Base-by-base conservation (phyloP, 2,113 vertebrate genomes). In the Cranoglanis bouderius region DNA sequence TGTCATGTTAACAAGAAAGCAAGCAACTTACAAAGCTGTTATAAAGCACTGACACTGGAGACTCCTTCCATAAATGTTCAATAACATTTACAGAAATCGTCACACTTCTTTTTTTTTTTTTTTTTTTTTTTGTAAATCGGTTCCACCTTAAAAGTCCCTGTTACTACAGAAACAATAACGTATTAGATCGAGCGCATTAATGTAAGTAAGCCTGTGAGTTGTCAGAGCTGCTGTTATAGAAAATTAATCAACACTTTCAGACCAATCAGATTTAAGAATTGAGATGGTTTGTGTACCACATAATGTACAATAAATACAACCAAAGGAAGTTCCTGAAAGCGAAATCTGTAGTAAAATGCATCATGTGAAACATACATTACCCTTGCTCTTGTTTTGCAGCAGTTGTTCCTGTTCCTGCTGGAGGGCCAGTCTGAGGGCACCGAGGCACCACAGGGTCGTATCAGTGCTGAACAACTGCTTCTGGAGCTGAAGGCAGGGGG, bases 381-480 rank as follows among this genome's bases (percentile, higher is more conserved):
- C 82, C 84, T 2, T 75, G 6, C 19, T 19, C 10, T 78, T 38
- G 2, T 78, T 87, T 35, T 61, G 81, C 90, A 96, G 94, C 91
- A 94, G 87, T 94, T 95, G 65, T 96, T 96, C 94, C 92, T 95
- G 85, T 95, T 94, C 90, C 93, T 95, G n/a, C 86, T 95, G 84
- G 93, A 96, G 87, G 93, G 91, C 29, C 80, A 85, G 90, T 85
- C 87, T 55, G 92, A 87, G 74, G 85, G 53, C 0, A 5, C 32
- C 0, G 91, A 84, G 16, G 75, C 80, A 35, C 59, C 46, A 82
- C 91, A 74, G 77, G 93, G 89, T 72, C 83, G 83, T 16, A 95
- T 96, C 94, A 94, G 93, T 0, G 88, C 91, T 0, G 93, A 95
- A 85, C 94, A 96, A 74, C 92, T 96, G 53, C 91, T 95, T 0